Evolutionary conservation across 2,888 invertebrate species (phyloP).

Genomic region (Rapana venosa): DNA sequence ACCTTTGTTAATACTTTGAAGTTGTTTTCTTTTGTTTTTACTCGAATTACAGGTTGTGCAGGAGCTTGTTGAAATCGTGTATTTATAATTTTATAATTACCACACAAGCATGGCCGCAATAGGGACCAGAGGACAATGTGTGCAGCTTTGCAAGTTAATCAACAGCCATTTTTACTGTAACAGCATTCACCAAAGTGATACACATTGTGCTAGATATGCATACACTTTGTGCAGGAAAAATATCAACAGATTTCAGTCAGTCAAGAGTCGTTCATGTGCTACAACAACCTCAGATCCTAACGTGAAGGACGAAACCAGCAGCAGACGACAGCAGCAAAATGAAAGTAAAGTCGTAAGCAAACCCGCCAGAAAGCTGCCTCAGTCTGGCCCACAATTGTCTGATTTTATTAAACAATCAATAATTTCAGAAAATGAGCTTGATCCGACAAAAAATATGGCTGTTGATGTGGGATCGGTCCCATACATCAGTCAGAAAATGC

Average conservation of each 20-base stretch:
- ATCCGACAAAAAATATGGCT: neutral
- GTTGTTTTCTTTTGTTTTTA: neutral
- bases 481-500: slow-evolving; percentile 29
- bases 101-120: neutral
- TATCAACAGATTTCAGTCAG: neutral
- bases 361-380: neutral
- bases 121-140: neutral
- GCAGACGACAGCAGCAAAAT: neutral
- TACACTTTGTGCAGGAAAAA: neutral
- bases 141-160: neutral
- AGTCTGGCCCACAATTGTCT: slow-evolving; percentile 16
- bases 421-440: neutral
- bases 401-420: slow-evolving; percentile 26
- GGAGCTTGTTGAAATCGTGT: neutral
- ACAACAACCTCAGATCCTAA: neutral
- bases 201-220: neutral
- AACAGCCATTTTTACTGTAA: neutral
- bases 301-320: neutral
- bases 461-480: neutral
- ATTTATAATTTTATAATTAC: too few species aligned
- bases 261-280: neutral
- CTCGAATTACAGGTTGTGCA: neutral
- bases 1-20: neutral
- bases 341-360: neutral
- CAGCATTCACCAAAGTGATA: neutral